phyloP scores from a whole-genome alignment of 2,113 vertebrate species.

The Syrmaticus mikado region DNA sequence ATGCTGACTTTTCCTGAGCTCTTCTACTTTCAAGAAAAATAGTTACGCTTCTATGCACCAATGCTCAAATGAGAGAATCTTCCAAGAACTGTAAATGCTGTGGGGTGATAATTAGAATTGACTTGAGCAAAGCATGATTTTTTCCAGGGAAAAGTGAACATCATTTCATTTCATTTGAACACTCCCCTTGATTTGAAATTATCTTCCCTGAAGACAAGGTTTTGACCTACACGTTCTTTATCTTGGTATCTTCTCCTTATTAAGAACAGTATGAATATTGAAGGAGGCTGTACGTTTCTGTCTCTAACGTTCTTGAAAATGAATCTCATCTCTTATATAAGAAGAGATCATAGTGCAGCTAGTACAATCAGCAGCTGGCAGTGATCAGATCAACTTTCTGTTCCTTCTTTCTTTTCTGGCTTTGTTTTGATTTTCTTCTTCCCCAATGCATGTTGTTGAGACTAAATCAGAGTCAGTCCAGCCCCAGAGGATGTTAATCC shows the following conservation, averaged over 20 bases:
- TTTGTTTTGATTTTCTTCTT: neutral
- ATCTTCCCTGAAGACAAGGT: conserved; percentile 17
- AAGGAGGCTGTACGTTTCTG: neutral
- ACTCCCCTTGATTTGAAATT: neutral
- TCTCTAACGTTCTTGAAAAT: neutral
- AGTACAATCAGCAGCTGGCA: neutral
- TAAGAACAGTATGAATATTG: neutral
- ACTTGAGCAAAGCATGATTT: neutral
- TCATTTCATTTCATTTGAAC: neutral
- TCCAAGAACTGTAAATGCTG: conserved; percentile 31
- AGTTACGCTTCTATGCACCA: neutral
- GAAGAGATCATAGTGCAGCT: neutral
- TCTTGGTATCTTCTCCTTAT: neutral
- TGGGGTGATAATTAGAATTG: conserved; percentile 46
- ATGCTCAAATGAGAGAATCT: conserved; percentile 28
- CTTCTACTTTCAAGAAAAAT: conserved; percentile 4
- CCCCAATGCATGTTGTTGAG: neutral
- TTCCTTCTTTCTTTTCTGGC: neutral
- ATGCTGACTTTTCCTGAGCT: neutral
- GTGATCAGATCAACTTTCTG: neutral
- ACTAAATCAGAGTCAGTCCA: neutral
- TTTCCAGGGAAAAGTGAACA: conserved; percentile 1
- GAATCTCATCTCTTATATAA: neutral
- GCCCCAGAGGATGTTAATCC: neutral
- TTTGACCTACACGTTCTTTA: conserved; percentile 44